Conservation (phyloP, 2,113 vertebrate species). For the Pteronura brasiliensis region DNA sequence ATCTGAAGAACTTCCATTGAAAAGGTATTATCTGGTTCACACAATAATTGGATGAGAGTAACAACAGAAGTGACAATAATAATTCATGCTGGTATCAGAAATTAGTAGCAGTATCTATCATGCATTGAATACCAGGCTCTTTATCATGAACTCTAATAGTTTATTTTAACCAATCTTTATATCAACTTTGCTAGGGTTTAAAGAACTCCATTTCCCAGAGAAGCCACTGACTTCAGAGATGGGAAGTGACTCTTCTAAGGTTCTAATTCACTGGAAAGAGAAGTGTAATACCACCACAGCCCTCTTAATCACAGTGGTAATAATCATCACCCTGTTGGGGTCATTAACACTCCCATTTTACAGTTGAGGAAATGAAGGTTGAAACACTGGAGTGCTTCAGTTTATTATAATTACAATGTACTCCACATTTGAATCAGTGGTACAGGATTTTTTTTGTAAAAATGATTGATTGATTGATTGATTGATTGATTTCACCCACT, state of each 20-base stretch:
- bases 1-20: neutral
- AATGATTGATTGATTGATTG: too few species aligned
- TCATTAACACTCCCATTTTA: neutral
- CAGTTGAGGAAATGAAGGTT: neutral
- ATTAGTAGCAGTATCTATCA: neutral
- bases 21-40: neutral
- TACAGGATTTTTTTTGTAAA: neutral
- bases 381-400: neutral
- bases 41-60: neutral
- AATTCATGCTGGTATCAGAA: neutral
- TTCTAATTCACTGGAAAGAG: neutral
- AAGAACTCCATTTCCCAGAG: neutral
- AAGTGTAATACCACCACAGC: neutral
- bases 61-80: neutral
- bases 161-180: neutral
- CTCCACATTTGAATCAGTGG: neutral
- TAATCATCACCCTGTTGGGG: neutral
- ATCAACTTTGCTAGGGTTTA: neutral
- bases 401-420: neutral
- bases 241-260: neutral
- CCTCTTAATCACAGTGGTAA: neutral
- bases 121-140: neutral
- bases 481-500: neutral
- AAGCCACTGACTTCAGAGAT: neutral
- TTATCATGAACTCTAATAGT: neutral